Evolutionary conservation across 2,888 invertebrate genomes (phyloP), one percentile per base, ranked within the genome.

Genomic region (Syritta pipiens): DNA sequence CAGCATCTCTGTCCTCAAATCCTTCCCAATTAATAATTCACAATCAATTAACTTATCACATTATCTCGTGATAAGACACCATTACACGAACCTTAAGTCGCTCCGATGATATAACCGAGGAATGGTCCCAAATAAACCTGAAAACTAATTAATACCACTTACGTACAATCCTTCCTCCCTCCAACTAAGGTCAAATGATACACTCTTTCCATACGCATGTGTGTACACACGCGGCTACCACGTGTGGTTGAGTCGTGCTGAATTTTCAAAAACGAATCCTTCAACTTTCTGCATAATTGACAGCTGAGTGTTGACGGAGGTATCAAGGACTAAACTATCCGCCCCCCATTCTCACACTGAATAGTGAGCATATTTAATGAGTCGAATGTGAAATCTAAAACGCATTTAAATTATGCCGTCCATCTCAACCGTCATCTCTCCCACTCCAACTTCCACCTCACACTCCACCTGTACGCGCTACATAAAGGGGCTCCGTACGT

Each of bases 61-160:
- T 60, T 53, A 60, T 69, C 60, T 51, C 69, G 69, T 69, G 69
- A 69, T 69, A 69, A 69, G 51, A 69, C 32, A 35, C 69, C 44
- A 60, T 69, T 60, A 60, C 44, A 53, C n/a, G n/a, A 60, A 19
- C 4, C 19, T 44, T n/a, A 32, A 49, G 40, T 40, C 20, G 42
- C 24, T 32, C 28, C 12, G 37, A 51, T 6, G 24, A n/a, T 14
- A 42, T 14, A 24, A 28, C 28, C 57, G 12, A 26, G 20, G 20
- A 67, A 67, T 48, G 20, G 30, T 60, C 37, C 60, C 44, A 37
- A 69, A 49, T 69, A 60, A 60, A 44, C 51, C 32, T 69, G 6
- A 60, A 69, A 69, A 44, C 53, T 69, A 69, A 69, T 69, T 60
- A 69, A 69, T 60, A 60, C 51, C 69, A 60, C 51, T 69, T 60